phyloP scores from a whole-genome alignment of 2,888 invertebrate genomes.

The Ramazzottius varieornatus region DNA sequence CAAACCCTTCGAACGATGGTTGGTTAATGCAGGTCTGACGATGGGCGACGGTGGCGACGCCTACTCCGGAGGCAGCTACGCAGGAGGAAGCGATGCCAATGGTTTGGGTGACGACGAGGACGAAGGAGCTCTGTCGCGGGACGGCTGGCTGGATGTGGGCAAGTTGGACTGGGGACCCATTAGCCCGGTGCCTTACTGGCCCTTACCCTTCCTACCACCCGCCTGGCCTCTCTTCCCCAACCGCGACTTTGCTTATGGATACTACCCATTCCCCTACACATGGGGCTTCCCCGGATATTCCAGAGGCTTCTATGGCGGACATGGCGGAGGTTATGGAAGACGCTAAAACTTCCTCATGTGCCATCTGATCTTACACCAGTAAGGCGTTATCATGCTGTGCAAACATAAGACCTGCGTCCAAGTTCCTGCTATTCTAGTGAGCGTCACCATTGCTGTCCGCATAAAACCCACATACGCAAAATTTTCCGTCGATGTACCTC shows the following conservation, averaged over 20 bases:
- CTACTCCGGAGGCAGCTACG: background rate
- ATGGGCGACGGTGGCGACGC: background rate
- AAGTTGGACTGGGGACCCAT: background rate
- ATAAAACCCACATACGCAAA: too few species aligned
- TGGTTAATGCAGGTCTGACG: background rate
- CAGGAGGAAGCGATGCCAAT: background rate
- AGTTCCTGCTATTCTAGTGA: too few species aligned
- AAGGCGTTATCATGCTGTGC: too few species aligned
- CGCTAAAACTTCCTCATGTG: too few species aligned
- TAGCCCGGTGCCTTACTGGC: background rate
- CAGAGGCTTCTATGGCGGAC: background rate
- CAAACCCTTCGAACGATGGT: too few species aligned
- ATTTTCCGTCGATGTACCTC: too few species aligned
- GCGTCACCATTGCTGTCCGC: too few species aligned
- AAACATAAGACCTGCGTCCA: too few species aligned
- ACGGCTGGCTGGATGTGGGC: background rate
- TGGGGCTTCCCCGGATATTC: conserved; percentile 2
- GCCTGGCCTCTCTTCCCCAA: conserved; percentile 1
- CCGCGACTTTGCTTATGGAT: conserved; percentile 1
- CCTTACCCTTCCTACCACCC: background rate
- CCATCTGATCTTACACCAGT: too few species aligned
- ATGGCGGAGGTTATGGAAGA: background rate
- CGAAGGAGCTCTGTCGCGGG: background rate
- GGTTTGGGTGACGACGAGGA: background rate
- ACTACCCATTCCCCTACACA: background rate